Conservation (phyloP, 2,797 vertebrate genomes). For the Myotis findleyi region DNA sequence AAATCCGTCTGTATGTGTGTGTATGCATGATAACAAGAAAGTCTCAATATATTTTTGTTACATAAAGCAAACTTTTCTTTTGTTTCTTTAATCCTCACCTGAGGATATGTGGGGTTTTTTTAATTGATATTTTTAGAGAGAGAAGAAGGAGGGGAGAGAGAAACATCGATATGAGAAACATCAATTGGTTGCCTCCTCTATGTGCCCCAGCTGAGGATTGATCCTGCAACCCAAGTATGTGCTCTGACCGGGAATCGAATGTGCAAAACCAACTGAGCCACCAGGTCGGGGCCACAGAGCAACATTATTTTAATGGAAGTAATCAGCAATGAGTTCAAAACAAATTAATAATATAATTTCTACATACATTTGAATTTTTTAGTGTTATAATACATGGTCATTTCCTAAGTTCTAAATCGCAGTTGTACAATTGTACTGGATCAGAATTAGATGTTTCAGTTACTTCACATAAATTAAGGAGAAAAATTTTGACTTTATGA, state of each 20-base stretch:
- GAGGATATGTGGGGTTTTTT: not conserved
- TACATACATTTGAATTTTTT: not conserved
- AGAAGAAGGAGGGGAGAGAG: not conserved
- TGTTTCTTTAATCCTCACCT: not conserved
- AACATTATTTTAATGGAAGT: not conserved
- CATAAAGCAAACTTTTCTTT: not conserved
- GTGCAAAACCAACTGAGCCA: not conserved
- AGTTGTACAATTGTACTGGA: not conserved
- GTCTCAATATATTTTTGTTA: not conserved
- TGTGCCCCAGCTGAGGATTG: not conserved
- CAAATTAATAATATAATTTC: not conserved
- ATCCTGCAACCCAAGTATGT: not conserved
- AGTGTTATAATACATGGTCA: not conserved
- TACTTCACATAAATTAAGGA: not conserved
- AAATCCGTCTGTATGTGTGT: not conserved
- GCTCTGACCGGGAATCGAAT: not conserved
- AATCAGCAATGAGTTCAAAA: not conserved
- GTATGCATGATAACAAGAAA: not conserved
- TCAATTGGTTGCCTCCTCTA: not conserved
- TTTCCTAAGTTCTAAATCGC: not conserved
- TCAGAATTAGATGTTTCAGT: not conserved
- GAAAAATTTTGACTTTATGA: not conserved
- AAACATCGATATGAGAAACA: not conserved
- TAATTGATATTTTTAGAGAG: not conserved
- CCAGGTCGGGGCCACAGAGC: not conserved